Base-by-base conservation (phyloP, 2,797 vertebrate species). In the Glyptemys insculpta region DNA sequence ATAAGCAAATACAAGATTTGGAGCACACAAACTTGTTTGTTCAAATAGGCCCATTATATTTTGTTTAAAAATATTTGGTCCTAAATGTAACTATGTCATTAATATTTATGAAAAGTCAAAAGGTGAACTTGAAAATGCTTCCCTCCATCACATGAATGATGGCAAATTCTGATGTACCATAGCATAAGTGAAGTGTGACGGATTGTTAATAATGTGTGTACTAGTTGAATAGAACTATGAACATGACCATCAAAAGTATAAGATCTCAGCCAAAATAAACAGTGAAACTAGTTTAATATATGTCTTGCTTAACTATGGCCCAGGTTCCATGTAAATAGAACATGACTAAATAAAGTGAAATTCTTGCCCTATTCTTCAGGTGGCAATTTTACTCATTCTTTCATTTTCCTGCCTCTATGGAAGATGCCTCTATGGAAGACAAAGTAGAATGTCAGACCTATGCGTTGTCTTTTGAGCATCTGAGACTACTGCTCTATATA, bases 1-100 rank as follows among this genome's bases (percentile, higher is more conserved):
- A 68, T 52, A 15, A 76, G 41, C 72, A 76, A 76, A n/a, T 1
- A 25, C 44, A 76, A 76, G 41, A 23, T 15, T 62, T 31, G 2
- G 57, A 74, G 72, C 85, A 83, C 0, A 0, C 49, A 92, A 92
- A 94, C 19, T 0, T 1, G 0, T 82, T 89, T 68, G 57, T 4
- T 83, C 87, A 88, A 14, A 25, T 65, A 88, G 49, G 57, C 53
- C 25, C 15, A 78, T 82, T n/a, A 84, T 92, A 41, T 7, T 91
- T 56, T 79, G 52, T 53, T 95, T 65, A 52, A 6, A 44, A 85
- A 94, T 90, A 83, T 3, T 14, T 50, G 57, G 49, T 91, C 79
- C 41, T 79, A 78, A 78, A 25, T 82, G 47, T 85, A 94, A 95
- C 37, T 80, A 44, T n/a, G n/a, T 37, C 92, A 88, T 83, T 97